A percentile compares a stretch with the other conserved stretches of the same genome.
Conservation (phyloP, 2,888 invertebrate species). For the Seira sanloemensis region DNA sequence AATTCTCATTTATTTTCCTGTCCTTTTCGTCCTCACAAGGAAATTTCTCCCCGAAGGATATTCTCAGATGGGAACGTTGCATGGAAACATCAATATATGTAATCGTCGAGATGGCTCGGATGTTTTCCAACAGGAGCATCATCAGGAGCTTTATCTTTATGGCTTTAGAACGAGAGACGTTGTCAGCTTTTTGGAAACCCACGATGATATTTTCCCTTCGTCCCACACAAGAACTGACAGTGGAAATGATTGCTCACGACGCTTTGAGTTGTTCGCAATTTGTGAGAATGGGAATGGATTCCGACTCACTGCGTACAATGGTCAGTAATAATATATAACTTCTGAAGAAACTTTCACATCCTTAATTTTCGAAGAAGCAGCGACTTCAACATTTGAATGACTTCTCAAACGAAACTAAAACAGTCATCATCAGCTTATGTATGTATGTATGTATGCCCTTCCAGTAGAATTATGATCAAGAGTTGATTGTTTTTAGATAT, state of each 20-base stretch:
- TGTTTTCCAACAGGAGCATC: not conserved
- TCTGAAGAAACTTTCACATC: too few species aligned
- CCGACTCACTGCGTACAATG: constrained; percentile 59
- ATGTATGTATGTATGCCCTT: too few species aligned
- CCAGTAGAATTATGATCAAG: too few species aligned
- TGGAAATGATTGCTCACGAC: constrained; percentile 19
- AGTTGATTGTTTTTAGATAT: too few species aligned
- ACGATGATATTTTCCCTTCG: constrained; percentile 27
- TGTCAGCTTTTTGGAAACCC: constrained; percentile 20
- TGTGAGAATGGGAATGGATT: constrained; percentile 67
- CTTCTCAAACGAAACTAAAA: too few species aligned
- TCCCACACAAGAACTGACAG: not conserved
- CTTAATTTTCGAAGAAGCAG: too few species aligned
- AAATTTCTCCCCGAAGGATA: constrained; percentile 77
- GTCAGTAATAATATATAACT: constrained; percentile 29
- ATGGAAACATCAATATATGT: constrained; percentile 78
- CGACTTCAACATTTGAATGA: too few species aligned
- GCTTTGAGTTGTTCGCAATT: constrained; percentile 69
- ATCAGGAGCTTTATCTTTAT: constrained; percentile 44
- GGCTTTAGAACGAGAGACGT: constrained; percentile 46
- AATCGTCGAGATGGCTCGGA: constrained; percentile 74
- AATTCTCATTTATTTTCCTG: not conserved
- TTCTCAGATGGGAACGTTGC: constrained; percentile 81
- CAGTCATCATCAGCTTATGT: too few species aligned
- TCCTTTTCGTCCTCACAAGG: constrained; percentile 29